Conservation (phyloP, 2,888 invertebrate species). For the Clistopyga incitator region DNA sequence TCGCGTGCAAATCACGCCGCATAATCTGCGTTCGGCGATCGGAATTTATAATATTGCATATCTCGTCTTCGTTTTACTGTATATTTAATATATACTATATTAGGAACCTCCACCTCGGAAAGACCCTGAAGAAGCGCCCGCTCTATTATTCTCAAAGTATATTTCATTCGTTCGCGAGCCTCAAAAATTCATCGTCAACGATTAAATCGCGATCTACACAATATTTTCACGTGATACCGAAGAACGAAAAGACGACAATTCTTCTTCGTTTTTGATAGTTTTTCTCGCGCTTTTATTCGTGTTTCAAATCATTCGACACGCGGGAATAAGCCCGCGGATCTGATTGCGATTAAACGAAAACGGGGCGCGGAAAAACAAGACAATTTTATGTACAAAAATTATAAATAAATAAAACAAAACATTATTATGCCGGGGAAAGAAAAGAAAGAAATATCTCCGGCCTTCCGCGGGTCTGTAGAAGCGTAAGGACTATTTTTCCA, state of each 20-base stretch:
- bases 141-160: conserved; percentile 19
- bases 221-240: conserved; percentile 1
- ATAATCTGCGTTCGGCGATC: conserved; percentile 47
- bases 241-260: conserved; percentile 5
- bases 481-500: conserved; percentile 9
- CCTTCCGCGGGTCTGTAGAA: conserved; percentile 18
- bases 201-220: conserved; percentile 16
- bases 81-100: conserved; percentile 57
- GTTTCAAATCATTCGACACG: not conserved
- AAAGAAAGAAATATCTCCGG: conserved; percentile 19
- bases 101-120: conserved; percentile 69
- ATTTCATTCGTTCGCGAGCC: conserved; percentile 1
- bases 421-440: conserved; percentile 66
- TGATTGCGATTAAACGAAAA: conserved; percentile 37
- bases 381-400: conserved; percentile 77
- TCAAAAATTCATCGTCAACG: conserved; percentile 5
- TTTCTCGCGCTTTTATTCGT: not conserved
- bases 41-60: conserved; percentile 65
- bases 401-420: conserved; percentile 79
- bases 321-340: conserved; percentile 22
- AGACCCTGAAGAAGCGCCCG: conserved; percentile 67
- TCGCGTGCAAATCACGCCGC: not conserved
- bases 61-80: conserved; percentile 51
- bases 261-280: conserved; percentile 2
- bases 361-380: conserved; percentile 66